These are phyloP conservation scores for Propithecus coquereli DNA, from an alignment of 2,113 vertebrate species.

Conservation along the genomic window DNA sequence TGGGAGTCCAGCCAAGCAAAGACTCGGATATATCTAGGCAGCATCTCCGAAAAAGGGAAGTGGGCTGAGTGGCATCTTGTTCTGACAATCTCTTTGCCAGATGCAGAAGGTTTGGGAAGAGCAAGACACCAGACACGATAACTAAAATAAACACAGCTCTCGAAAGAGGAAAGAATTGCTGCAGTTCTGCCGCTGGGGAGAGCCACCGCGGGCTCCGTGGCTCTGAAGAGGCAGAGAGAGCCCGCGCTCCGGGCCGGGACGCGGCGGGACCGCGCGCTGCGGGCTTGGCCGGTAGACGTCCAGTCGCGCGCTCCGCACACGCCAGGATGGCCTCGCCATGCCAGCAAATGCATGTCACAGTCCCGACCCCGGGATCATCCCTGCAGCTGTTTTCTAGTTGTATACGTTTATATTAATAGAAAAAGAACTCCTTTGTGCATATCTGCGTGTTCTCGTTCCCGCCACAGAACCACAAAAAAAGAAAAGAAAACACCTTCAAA, in stretches of 20 bases:
- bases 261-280: not conserved
- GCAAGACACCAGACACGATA: fast-evolving
- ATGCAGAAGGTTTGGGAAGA: not conserved
- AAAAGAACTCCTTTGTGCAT: not conserved
- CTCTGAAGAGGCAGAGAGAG: not conserved
- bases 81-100: not conserved
- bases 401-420: not conserved
- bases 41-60: not conserved
- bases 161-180: not conserved
- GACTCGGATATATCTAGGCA: fast-evolving
- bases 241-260: no score
- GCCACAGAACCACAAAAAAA: fast-evolving
- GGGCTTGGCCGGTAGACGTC: not conserved
- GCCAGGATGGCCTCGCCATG: not conserved
- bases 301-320: not conserved
- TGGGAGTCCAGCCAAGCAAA: not conserved
- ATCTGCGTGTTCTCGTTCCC: not conserved
- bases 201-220: no score
- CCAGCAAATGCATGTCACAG: not conserved
- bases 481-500: not conserved
- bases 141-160: not conserved
- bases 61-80: fast-evolving
- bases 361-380: not conserved
- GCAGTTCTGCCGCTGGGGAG: no score
- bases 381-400: conserved; percentile 17